Evolutionary conservation across 2,797 vertebrate genomes (phyloP), one percentile per base, ranked within the genome.

Genomic region (Lepidocolaptes lacrymiger): DNA sequence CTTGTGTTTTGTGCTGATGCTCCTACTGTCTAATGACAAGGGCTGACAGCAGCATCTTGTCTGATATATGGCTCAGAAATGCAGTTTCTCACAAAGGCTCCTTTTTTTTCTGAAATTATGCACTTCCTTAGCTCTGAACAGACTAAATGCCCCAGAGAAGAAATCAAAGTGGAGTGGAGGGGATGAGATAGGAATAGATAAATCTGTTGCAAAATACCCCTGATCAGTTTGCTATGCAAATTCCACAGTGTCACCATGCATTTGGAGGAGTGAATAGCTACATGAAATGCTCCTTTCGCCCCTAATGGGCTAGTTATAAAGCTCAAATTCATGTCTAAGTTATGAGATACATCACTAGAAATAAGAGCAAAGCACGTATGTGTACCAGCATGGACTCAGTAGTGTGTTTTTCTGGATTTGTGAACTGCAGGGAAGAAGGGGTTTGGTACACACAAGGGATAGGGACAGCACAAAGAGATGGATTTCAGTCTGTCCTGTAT

Each of bases 321-420:
- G 46, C 27, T 56, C 44, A 69, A 72, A 71, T 28, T 62, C 28
- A 48, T 15, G 16, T 56, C 76, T 68, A 68, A 68, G n/a, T 43
- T 56, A 58, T 32, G 56, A 85, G 46, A 13, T 19, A 21, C 30
- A n/a, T 10, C 30, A 49, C 46, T 19, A 49, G 66, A 63, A 75
- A 27, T 37, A 6, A 49, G 46, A 17, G 1, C 11, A 26, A 80
- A 71, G 12, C 36, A 21, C 0, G 0, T 34, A 6, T 15, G 19
- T 22, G 14, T 15, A 78, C 44, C 30, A 11, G 18, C 26, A 7
- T 13, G n/a, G 59, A 49, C 56, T 79, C 44, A 92, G 39, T 16
- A 41, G 22, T 14, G 14, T 28, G 10, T 22, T 73, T 59, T 77
- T 79, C 73, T 74, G 74, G 55, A 49, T 76, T 87, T 75, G 26